A percentile compares a stretch with the other conserved stretches of the same genome.
Evolutionary conservation across 1,140 invertebrate genomes (phyloP).

Genomic region (Drosophila equinoxialis): DNA sequence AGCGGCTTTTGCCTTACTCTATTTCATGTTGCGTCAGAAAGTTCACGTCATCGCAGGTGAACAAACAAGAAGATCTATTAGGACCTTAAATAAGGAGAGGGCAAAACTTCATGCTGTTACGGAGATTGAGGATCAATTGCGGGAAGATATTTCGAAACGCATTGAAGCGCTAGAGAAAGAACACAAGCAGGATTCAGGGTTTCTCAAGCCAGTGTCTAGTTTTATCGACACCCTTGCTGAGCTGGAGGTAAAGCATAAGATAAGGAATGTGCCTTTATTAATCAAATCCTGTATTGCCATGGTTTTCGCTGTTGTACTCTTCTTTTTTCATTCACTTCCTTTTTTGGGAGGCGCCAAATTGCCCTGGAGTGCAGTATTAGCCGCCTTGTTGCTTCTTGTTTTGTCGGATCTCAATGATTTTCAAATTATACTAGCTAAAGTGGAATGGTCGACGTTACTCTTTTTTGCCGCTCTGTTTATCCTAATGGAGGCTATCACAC

Average conservation of each 20-base stretch:
- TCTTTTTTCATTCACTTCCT: constrained; percentile 87
- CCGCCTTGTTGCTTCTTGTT: constrained; percentile 87
- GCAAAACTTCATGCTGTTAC: constrained; percentile 89
- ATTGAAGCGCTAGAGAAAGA: constrained; percentile 40
- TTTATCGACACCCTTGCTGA: constrained; percentile 45
- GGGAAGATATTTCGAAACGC: constrained; percentile 88
- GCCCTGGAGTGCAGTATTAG: constrained; percentile 89
- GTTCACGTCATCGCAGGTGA: constrained; percentile 86
- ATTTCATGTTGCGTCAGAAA: constrained; percentile 88
- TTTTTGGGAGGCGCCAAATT: constrained; percentile 85
- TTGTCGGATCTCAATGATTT: constrained; percentile 86
- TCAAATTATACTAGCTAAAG: constrained; percentile 87
- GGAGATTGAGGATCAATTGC: constrained; percentile 90
- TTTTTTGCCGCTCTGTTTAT: constrained; percentile 91
- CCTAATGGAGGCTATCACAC: constrained; percentile 88
- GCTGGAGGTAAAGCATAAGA: constrained; percentile 71
- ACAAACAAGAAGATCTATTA: constrained; percentile 89
- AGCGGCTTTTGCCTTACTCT: constrained; percentile 87
- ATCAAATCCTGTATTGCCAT: constrained; percentile 86
- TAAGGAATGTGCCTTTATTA: constrained; percentile 85
- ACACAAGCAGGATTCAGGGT: neutral
- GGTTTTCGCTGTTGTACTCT: constrained; percentile 86
- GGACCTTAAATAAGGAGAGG: constrained; percentile 88
- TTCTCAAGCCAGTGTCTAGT: constrained; percentile 87
- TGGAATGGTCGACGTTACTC: constrained; percentile 91